Evolutionary conservation across 1,140 invertebrate species (phyloP), one percentile per base, ranked within the genome.

Genomic region (Trinorchestia longiramus): DNA sequence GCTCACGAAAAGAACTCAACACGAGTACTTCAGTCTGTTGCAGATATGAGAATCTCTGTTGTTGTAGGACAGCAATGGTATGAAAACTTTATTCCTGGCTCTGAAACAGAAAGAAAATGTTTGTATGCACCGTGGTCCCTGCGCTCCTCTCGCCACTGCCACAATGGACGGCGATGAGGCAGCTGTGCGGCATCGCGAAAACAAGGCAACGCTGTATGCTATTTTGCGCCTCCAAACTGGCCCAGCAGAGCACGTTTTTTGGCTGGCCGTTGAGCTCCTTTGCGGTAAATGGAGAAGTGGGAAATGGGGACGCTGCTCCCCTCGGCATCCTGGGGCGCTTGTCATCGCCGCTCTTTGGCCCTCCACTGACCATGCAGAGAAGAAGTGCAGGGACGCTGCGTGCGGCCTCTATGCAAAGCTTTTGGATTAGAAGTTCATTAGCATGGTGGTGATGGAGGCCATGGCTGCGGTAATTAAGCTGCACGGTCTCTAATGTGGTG

Each of bases 221-320:
- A 43, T 90, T 90, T 90, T 90, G 6, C 15, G 88, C 88, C 88
- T 36, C 41, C n/a, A 42, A 90, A 42, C 88, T 42, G 88, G 88
- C 88, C 41, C 11, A 90, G 41, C 42, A 43, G 87, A 41, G 43
- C n/a, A 43, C 88, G 43, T 90, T 90, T 90, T 90, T 90, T 42
- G 23, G 88, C 41, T 15, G 43, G 41, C 41, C 88, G 41, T 90
- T 90, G 88, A 90, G 88, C 88, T 90, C 43, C 36, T 90, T 90
- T 90, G 43, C 88, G 88, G 88, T 43, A 90, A 90, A 90, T 90
- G 88, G 88, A 90, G 88, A 36, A 36, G 88, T 3, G 43, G 88
- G 41, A 90, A 90, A 90, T 90, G 88, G 88, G 43, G 41, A 15
- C 41, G 3, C 8, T 42, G 88, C 88, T 15, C 43, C 88, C 41